Evolutionary conservation across 2,888 invertebrate species (phyloP), one percentile per base, ranked within the genome.

Genomic region (Philereme vetulata): DNA sequence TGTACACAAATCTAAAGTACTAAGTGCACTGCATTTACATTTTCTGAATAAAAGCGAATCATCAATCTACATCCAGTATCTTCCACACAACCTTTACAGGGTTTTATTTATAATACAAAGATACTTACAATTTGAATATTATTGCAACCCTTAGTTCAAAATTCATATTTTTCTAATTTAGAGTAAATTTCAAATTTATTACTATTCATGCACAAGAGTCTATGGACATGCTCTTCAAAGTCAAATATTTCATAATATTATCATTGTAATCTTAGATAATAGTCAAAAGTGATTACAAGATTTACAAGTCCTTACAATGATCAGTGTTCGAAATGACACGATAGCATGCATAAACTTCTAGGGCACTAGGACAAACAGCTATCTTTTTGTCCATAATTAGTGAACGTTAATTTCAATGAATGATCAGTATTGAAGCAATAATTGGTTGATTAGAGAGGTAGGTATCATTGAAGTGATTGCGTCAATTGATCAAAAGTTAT

Each of bases 31-130:
- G 34, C 5, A 50, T 38, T 7, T 6, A 49, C 53, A 43, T 33
- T 59, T 34, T 55, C 40, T 45, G 33, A 46, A 11, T 46, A 51
- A 48, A 46, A 32, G 55, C 52, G 35, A 55, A 48, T 47, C 9
- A 47, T 47, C 11, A 56, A 56, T 47, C 57, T 51, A 56, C 58
- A 61, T 55, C n/a, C 35, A 32, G 49, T 43, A 50, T 36, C 11
- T 45, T 56, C 62, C 58, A 56, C 56, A 62, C 53, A 63, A 66
- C 65, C 68, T 65, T 43, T 48, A 63, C 55, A 49, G 53, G 50
- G 49, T 58, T 48, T 56, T 54, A 7, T 45, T 35, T 46, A 40
- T 50, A 48, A n/a, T 43, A 52, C 47, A 52, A 38, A 51, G 33
- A 54, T 40, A 48, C 49, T 40, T 57, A 56, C 51, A 52, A 45